Conservation (phyloP, 2,113 vertebrate species). For the Eublepharis macularius region DNA sequence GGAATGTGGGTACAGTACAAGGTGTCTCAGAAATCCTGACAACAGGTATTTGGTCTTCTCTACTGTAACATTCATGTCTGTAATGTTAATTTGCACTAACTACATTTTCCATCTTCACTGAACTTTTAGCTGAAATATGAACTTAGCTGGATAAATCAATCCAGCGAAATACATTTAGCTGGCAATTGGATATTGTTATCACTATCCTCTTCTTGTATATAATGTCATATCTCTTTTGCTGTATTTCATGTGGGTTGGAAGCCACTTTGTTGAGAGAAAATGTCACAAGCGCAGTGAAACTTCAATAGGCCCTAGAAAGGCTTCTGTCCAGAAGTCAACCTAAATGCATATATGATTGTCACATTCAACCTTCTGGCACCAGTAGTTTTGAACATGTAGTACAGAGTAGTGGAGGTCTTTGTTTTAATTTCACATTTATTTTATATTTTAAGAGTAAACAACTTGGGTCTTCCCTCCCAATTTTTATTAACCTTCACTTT, state of each 20-base stretch:
- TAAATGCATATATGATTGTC: background rate
- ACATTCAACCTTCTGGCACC: background rate
- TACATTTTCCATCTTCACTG: background rate
- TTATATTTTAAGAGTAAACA: constrained; percentile 22
- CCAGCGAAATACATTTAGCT: too few relatives aligned
- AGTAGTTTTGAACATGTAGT: background rate
- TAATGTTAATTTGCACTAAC: background rate
- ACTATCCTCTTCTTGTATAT: background rate
- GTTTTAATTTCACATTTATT: constrained; percentile 12
- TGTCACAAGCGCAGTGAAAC: background rate
- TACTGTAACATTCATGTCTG: background rate
- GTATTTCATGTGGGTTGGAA: background rate
- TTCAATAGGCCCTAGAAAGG: background rate
- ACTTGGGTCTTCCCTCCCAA: constrained; percentile 34
- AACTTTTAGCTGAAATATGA: background rate
- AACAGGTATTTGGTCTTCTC: background rate
- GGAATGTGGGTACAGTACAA: background rate
- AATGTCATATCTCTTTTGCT: background rate
- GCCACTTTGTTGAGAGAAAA: background rate
- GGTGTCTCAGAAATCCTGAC: too few relatives aligned
- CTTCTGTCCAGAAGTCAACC: background rate
- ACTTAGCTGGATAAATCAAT: too few relatives aligned
- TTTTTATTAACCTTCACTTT: background rate
- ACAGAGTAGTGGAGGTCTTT: constrained; percentile 34
- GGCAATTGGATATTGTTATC: too few relatives aligned